These are phyloP conservation scores for Dolichotis patagonum DNA, from an alignment of 2,113 vertebrate species.

Conservation along the genomic window DNA sequence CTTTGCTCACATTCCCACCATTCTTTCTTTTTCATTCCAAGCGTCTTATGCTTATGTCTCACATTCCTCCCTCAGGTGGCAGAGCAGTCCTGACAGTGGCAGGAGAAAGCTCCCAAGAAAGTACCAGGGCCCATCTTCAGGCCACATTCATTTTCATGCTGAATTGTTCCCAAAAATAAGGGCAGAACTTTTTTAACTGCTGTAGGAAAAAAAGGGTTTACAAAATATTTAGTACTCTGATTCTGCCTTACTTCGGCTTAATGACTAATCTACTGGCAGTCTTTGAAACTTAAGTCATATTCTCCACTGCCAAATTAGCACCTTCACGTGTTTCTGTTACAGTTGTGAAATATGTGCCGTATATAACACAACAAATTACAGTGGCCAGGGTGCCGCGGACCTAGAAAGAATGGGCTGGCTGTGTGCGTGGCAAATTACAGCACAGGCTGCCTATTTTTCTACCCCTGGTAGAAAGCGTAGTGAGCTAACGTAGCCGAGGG, in stretches of 20 bases:
- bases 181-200: slow-evolving; percentile 57
- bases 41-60: background rate
- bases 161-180: slow-evolving; percentile 48
- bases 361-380: slow-evolving; percentile 60
- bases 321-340: slow-evolving; percentile 39
- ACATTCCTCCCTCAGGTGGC: background rate
- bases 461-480: background rate
- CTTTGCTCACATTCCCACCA: background rate
- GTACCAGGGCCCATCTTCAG: slow-evolving; percentile 27
- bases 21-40: background rate
- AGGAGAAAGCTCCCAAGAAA: slow-evolving; percentile 40
- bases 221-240: background rate
- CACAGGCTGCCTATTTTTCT: slow-evolving; percentile 65
- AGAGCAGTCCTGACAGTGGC: slow-evolving; percentile 51
- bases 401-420: slow-evolving; percentile 47
- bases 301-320: slow-evolving; percentile 62
- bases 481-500: slow-evolving; percentile 79
- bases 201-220: background rate
- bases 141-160: slow-evolving; percentile 65
- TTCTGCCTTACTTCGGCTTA: background rate
- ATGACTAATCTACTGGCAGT: slow-evolving; percentile 51
- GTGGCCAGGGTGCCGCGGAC: background rate
- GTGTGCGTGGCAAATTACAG: slow-evolving; percentile 67
- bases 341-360: slow-evolving; percentile 60
- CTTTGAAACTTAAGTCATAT: slow-evolving; percentile 50